These are phyloP conservation scores for Macrochelys suwanniensis DNA, from an alignment of 2,797 vertebrate genomes.

Conservation along the genomic window DNA sequence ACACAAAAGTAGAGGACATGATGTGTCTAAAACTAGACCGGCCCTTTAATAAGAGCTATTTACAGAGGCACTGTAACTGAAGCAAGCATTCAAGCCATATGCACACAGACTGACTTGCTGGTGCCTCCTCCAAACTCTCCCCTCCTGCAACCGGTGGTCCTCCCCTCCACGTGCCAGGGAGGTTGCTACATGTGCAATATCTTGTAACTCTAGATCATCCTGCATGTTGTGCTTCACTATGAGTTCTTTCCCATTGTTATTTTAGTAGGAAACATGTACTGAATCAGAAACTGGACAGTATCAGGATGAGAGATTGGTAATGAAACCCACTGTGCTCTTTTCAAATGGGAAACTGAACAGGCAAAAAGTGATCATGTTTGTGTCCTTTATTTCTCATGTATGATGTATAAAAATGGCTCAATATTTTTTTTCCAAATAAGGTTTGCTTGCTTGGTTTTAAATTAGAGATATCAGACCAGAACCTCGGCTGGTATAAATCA, in stretches of 20 bases:
- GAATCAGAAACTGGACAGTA: background rate
- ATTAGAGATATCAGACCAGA: background rate
- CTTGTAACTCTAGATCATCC: background rate
- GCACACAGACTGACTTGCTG: background rate
- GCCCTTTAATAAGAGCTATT: background rate
- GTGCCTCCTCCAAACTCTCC: background rate
- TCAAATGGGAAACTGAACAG: background rate
- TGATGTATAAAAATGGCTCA: background rate
- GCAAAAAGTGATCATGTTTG: background rate
- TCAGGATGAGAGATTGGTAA: background rate
- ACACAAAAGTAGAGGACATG: background rate
- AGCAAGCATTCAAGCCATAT: background rate
- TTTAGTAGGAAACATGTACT: background rate
- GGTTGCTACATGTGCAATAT: background rate
- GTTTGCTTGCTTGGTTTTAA: conserved; percentile 22
- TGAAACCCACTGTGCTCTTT: background rate
- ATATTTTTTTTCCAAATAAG: background rate
- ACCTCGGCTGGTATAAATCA: conserved; percentile 2
- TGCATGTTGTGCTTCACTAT: background rate
- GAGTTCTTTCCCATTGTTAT: background rate
- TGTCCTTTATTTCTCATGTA: background rate
- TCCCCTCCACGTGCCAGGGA: background rate
- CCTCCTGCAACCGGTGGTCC: background rate
- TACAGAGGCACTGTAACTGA: background rate
- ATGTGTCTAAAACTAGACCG: background rate